These are phyloP conservation scores for Lepilemur ruficaudatus DNA, from an alignment of 2,797 vertebrate species.

Conservation along the genomic window DNA sequence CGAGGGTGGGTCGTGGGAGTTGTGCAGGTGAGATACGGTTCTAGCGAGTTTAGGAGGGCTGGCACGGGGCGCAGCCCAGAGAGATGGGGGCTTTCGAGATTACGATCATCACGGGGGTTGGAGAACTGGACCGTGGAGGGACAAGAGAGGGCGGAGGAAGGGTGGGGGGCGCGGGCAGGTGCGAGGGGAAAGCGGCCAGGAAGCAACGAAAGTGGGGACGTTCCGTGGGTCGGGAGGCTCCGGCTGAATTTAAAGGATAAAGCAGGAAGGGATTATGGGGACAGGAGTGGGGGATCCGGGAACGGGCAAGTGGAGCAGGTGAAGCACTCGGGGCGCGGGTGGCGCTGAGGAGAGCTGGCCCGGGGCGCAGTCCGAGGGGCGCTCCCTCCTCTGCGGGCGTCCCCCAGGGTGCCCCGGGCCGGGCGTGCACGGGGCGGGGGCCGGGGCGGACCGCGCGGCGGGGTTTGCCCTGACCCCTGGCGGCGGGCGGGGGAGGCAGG, in stretches of 20 bases:
- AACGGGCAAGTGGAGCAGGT: neutral
- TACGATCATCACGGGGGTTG: rapidly evolving
- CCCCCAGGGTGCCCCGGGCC: rapidly evolving
- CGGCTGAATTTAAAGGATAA: neutral
- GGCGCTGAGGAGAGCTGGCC: neutral
- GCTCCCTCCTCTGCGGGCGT: neutral
- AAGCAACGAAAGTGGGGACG: neutral
- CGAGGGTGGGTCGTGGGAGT: neutral
- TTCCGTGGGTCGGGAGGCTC: neutral
- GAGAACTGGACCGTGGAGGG: rapidly evolving
- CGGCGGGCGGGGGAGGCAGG: constrained; percentile 84
- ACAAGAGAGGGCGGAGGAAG: no score
- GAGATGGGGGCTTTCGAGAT: neutral
- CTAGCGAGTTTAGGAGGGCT: neutral
- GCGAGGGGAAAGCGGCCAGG: neutral
- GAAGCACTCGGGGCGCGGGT: neutral
- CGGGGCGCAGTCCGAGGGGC: neutral
- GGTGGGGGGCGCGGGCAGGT: neutral
- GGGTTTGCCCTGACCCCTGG: constrained; percentile 86
- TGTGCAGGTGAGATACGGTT: neutral
- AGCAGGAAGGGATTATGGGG: neutral
- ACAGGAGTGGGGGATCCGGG: neutral
- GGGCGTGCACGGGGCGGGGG: neutral
- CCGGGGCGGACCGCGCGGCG: neutral
- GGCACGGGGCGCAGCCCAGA: neutral